Evolutionary conservation across 1,140 invertebrate genomes (phyloP), one percentile per base, ranked within the genome.

Genomic region (Calephelis nemesis): DNA sequence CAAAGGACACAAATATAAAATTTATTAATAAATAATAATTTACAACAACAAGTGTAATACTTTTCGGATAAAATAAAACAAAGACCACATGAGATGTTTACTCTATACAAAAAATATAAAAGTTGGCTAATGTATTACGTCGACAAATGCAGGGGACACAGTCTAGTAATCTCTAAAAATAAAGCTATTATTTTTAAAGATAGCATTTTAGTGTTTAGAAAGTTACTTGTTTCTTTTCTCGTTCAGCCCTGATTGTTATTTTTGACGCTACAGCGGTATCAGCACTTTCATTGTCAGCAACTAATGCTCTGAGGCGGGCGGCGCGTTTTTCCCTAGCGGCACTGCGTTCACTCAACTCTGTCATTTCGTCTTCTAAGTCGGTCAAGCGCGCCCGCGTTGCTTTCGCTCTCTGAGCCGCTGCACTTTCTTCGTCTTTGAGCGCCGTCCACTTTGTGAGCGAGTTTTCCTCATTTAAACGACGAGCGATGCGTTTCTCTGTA

Each of bases 291-390:
- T 83, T 88, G 76, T 94, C 93, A 47, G 93, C 93, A 10, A 94
- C 92, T 48, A 94, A 78, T 0, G 93, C 92, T 47, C 93, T 88
- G 15, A 94, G 89, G 65, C 93, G 85, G 4, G 93, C 93, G 0
- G 92, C 93, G 60, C 94, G 90, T 70, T 93, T 91, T 75, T 95
- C 93, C 49, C 94, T 93, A 1, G 90, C 92, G 0, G 92, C 93
- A 72, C 91, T 92, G 70, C 93, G 88, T 71, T 94, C 93, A 19
- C 82, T 91, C 62, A 94, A 78, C 65, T 93, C 93, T 12, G 92
- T 87, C 90, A 94, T 93, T 81, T 95, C 94, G 63, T 94, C 93
- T 74, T 94, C 94, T 58, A 95, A 82, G 68, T 95, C 94, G 8
- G 87, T 85, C 19, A 94, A 78, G 50, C 94, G 92, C 5, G 93